Base-by-base conservation (phyloP, 1,140 invertebrate species). In the Galleria mellonella region DNA sequence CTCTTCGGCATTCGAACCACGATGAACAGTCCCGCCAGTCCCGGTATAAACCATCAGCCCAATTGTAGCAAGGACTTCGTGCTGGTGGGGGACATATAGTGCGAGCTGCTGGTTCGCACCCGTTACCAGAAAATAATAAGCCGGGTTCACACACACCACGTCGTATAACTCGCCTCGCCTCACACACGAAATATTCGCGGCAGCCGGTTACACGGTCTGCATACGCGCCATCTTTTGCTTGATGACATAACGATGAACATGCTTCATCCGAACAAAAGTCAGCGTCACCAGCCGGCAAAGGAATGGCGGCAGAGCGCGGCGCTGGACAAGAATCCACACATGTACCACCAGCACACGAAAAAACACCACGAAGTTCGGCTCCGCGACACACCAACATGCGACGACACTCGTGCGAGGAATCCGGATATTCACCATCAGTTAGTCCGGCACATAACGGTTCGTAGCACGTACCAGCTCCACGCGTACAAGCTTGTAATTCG, bases 181-280 rank as follows among this genome's bases (percentile, higher is more conserved):
- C 72, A 51, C 90, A 91, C 30, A 88, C 89, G 51, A 87, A 90
- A 61, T 90, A 91, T 49, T 88, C 87, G 2, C 86, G 82, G 62
- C 90, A 91, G 2, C 83, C 87, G 1, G 88, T 86, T 0, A 78
- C 74, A 9, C 83, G 74, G 54, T 91, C 89, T 1, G 87, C 84
- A 55, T 90, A 90, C 15, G 89, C 90, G 0, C 90, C 90, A 53
- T 91, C 86, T 3, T 74, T 48, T 32, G 55, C 62, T 30, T 64
- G 56, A 10, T 85, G 74, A 47, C 87, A 89, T n/a, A 76, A 45
- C 10, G 87, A 87, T 0, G 72, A 62, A 46, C 79, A 86, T 0
- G 63, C 62, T 45, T 75, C 77, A 36, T 84, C 81, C 7, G 81
- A 82, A 31, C 81, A 84, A 44, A 82, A 82, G 36, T 81, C 74